Conservation (phyloP, 2,113 vertebrate species). For the Butorides virescens region DNA sequence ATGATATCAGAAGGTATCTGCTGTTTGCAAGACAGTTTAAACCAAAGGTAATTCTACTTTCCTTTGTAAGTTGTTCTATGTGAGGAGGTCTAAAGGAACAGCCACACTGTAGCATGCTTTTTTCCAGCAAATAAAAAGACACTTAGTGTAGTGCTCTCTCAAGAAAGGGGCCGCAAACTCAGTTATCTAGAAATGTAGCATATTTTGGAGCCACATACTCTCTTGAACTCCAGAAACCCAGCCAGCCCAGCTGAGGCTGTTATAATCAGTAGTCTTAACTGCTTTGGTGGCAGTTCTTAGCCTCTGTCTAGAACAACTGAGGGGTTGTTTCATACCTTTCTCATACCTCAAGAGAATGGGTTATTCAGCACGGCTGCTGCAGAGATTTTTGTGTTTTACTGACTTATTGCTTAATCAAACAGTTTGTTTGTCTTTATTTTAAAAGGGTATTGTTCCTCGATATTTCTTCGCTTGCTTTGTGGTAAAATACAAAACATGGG, state of each 20-base stretch:
- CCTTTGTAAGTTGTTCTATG: not conserved
- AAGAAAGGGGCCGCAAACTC: not conserved
- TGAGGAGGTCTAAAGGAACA: not conserved
- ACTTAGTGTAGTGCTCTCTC: not conserved
- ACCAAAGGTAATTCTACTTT: conserved; percentile 84
- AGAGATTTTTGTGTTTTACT: not conserved
- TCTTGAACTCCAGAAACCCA: not conserved
- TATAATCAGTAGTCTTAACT: not conserved
- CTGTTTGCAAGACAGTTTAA: conserved; percentile 98
- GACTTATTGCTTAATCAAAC: not conserved
- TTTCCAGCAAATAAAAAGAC: not conserved
- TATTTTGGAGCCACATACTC: not conserved
- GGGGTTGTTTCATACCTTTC: not conserved
- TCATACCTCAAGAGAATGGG: not conserved
- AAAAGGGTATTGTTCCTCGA: not conserved
- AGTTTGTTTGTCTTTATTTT: not conserved
- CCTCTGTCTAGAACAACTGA: not conserved
- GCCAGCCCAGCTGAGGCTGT: not conserved
- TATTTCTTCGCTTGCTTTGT: not conserved
- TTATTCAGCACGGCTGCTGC: not conserved
- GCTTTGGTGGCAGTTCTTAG: not conserved
- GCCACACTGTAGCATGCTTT: not conserved
- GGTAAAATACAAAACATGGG: not conserved
- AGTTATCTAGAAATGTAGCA: not conserved
- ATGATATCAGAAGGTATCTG: conserved; percentile 95